Percentiles rank a stretch among this genome's conserved stretches.
These are phyloP conservation scores for Colletes gigas DNA, from an alignment of 1,140 invertebrate genomes.

Conservation along the genomic window DNA sequence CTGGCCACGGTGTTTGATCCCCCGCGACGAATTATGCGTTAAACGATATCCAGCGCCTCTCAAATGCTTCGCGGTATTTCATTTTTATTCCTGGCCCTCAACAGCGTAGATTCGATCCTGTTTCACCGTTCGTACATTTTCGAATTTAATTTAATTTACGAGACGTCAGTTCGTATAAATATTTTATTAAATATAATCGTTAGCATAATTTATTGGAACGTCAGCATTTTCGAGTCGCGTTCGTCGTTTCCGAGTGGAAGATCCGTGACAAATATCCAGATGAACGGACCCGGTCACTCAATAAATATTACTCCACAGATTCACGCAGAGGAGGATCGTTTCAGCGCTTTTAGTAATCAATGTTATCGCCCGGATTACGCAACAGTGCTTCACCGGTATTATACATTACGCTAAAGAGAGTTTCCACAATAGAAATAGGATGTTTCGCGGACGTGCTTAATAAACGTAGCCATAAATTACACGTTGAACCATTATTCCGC, in stretches of 20 bases:
- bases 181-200: no score
- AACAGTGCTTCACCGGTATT: background rate
- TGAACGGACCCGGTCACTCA: background rate
- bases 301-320: constrained; percentile 11
- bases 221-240: background rate
- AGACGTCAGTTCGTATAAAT: no score
- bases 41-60: background rate
- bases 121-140: no score
- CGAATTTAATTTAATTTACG: no score
- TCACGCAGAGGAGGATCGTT: constrained; percentile 15
- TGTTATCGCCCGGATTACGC: constrained; percentile 30
- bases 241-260: background rate
- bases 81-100: no score
- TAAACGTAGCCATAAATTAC: constrained; percentile 19
- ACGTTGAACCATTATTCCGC: background rate
- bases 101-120: no score
- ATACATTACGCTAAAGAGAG: constrained; percentile 11
- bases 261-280: background rate
- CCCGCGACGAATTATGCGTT: background rate
- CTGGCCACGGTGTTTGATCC: no score
- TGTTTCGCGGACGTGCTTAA: background rate
- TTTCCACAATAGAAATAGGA: constrained; percentile 30
- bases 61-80: background rate
- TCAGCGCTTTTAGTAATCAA: constrained; percentile 14
- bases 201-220: no score